Evolutionary conservation across 2,113 vertebrate species (phyloP), one percentile per base, ranked within the genome.

Genomic region (Mystacornis crossleyi): DNA sequence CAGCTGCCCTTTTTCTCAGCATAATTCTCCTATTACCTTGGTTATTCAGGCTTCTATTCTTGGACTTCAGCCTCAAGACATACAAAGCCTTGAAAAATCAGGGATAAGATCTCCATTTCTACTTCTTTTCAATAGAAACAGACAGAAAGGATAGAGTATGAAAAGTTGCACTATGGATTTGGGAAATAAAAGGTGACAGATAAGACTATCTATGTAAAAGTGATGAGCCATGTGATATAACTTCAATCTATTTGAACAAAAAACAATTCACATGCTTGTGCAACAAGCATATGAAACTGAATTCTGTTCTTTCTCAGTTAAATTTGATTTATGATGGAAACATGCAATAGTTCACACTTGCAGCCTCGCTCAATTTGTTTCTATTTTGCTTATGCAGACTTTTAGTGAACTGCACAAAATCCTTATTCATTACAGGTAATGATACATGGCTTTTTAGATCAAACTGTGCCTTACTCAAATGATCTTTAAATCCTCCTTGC

Each of bases 141-240:
- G 21, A 77, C 25, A 83, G 4, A 82, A 74, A 73, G 18, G 9
- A 21, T 16, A 87, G 50, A 36, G 57, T 45, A 42, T 40, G 16
- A 65, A 21, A 87, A 81, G n/a, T 2, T 75, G 36, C 16, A 33
- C 14, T 34, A 31, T 5, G 5, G 34, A 81, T 58, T 61, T 72
- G 18, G 36, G 36, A 51, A 91, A 53, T 36, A 40, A 33, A 72
- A 73, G 24, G 15, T 8, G 16, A 72, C 13, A 75, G 19, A 38
- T 14, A 11, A 88, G 13, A 42, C 74, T 31, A 74, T 26, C 18
- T 73, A 34, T 7, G 15, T 13, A 34, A 13, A 83, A 81, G 29
- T 29, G 38, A 50, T 7, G 4, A 67, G 15, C 14, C 2, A 1
- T 0, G 0, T 43, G 62, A 66, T 19, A 42, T 1, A 86, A 55